Conservation (phyloP, 2,888 invertebrate genomes). For the Xestia sexstrigata region DNA sequence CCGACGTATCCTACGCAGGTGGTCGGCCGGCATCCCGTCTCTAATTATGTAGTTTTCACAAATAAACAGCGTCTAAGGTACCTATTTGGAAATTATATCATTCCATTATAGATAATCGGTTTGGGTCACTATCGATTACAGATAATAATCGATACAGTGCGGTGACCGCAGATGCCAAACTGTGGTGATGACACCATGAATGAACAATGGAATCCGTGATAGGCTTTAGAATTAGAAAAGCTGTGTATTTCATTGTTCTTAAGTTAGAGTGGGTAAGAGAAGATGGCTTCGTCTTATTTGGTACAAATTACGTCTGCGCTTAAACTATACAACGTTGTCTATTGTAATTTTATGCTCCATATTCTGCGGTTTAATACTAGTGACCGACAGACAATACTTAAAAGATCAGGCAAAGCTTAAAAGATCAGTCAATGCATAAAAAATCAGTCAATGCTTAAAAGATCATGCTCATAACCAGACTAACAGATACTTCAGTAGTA, state of each 20-base stretch:
- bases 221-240: constrained; percentile 21
- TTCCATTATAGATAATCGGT: constrained; percentile 64
- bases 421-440: too few relatives aligned
- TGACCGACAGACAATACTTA: neutral
- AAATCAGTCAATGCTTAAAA: neutral
- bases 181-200: constrained; percentile 38
- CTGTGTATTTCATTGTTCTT: constrained; percentile 50
- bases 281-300: neutral
- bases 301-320: neutral
- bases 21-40: constrained; percentile 67
- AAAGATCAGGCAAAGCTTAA: neutral
- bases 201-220: constrained; percentile 56
- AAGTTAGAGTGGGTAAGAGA: neutral
- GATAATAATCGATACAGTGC: constrained; percentile 54
- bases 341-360: neutral
- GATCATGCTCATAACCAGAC: too few relatives aligned
- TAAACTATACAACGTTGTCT: too few relatives aligned
- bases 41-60: constrained; percentile 72
- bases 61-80: constrained; percentile 67
- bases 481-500: neutral
- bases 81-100: constrained; percentile 63
- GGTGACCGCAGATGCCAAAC: constrained; percentile 53
- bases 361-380: neutral
- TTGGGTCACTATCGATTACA: constrained; percentile 64
- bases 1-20: constrained; percentile 70